Evolutionary conservation across 1,140 invertebrate genomes (phyloP).

Genomic region (Drosophila equinoxialis): DNA sequence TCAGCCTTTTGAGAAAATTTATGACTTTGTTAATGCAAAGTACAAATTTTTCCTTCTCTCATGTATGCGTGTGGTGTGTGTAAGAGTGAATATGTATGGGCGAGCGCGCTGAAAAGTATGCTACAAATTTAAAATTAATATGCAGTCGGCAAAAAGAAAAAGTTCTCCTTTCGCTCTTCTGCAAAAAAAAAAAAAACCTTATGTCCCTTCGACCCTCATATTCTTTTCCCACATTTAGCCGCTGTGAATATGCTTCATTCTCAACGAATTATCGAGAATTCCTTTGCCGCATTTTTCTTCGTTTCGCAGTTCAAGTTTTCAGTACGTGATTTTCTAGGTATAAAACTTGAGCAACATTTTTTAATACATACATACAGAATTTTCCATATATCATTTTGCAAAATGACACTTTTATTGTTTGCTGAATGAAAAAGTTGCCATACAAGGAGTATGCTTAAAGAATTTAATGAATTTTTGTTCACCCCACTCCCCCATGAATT

Average conservation of each 20-base stretch:
- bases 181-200: background rate
- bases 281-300: slow-evolving; percentile 4
- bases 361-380: slow-evolving; percentile 11
- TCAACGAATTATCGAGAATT: slow-evolving; percentile 19
- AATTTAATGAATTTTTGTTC: slow-evolving; percentile 8
- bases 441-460: slow-evolving; percentile 4
- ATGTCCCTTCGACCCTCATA: background rate
- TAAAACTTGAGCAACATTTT: slow-evolving; percentile 18
- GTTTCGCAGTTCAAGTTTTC: slow-evolving; percentile 11
- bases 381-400: slow-evolving; percentile 17
- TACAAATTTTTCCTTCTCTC: slow-evolving; percentile 14
- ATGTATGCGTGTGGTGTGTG: slow-evolving; percentile 8
- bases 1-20: slow-evolving; percentile 18
- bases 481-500: background rate
- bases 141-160: slow-evolving; percentile 21
- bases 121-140: slow-evolving; percentile 26
- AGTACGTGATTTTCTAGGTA: slow-evolving; percentile 17
- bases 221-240: background rate
- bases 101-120: slow-evolving; percentile 15
- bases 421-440: slow-evolving; percentile 11
- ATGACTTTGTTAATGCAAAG: slow-evolving; percentile 24
- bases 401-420: slow-evolving; percentile 25
- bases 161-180: background rate
- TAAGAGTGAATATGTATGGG: background rate
- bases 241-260: slow-evolving; percentile 15